Evolutionary conservation across 1,140 invertebrate species (phyloP), one percentile per base, ranked within the genome.

Genomic region (Gonatopus flavifemur): DNA sequence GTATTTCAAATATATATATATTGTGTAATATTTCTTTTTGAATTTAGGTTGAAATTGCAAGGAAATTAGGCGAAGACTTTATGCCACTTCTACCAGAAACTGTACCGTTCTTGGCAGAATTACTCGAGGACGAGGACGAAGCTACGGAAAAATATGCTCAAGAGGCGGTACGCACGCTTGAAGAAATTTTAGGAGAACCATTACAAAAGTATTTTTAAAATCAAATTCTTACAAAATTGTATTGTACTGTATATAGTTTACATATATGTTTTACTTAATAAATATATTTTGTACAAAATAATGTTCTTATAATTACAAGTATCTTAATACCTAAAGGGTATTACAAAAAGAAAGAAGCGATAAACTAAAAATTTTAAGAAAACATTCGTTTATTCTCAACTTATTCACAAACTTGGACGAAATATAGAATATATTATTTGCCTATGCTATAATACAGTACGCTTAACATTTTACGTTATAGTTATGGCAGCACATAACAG

Each of bases 41-140:
- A 12, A 38, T 81, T 47, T 69, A 90, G 57, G 83, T 87, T 13
- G 83, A 87, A 48, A 84, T 91, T 35, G 89, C 86, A 1, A 82
- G 81, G 19, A 90, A 91, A 62, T 71, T 94, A 1, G 89, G 88
- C 3, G 88, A 90, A 72, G 89, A 89, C 62, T 93, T 90, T 74
- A 79, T 90, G 55, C 85, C 89, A 0, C 74, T 93, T 0, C 67
- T 93, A 19, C 89, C 90, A 2, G 90, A 93, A 69, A 91, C 89
- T 7, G 86, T 93, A 46, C 90, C 90, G 0, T 91, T 92, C 76
- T 74, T 94, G 1, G 88, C 88, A 0, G 90, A 94, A 70, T 73
- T 94, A 12, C 72, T 93, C 15, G 90, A 92, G 76, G 91, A 94
- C 70, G 91, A 93, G 50, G 86, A 90, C 47, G 81, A 85, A 52